Evolutionary conservation across 2,113 vertebrate species (phyloP), one percentile per base, ranked within the genome.

Genomic region (Petroica traversi): DNA sequence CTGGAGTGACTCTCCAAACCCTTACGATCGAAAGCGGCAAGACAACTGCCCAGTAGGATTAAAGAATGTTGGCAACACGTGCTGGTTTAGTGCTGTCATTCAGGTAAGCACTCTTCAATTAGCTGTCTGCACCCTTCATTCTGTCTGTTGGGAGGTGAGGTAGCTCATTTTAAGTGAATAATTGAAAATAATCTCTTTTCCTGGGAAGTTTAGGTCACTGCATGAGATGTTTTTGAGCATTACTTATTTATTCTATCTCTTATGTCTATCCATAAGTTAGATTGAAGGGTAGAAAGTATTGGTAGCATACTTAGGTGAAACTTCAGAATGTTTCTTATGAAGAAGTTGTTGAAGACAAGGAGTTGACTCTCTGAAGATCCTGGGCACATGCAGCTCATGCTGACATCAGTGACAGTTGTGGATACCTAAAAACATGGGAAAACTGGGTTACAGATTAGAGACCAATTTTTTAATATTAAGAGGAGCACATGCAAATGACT

Each of bases 61-160:
- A 92, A 99, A 99, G 98, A 99, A 99, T 82, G 99, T 99, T 72
- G 99, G 99, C 93, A 99, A 99, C 94, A 99, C 99, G 2, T 99
- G 99, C 97, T 99, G 99, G 99, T 99, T 99, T 98, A 99, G 99
- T 94, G 99, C 99, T 48, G 99, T 99, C 89, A 99, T 99, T 97
- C 99, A 99, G 99, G 99, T 99, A 97, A 98, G 97, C 22, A 4
- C 11, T 72, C 41, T 36, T 63, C 1, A 2, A 0, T 84, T 59
- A 78, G 38, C 34, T 61, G 5, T 85, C 10, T 73, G 20, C 45
- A 24, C 14, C 46, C 14, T 51, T 85, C 11, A 4, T 55, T 63
- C 20, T 89, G 8, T 57, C 43, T 94, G 4, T 34, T 55, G 43
- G 29, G 15, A 87, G 55, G 55, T 33, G 34, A 92, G 26, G 72